Base-by-base conservation (phyloP, 2,113 vertebrate species). In the Melanerpes formicivorus region DNA sequence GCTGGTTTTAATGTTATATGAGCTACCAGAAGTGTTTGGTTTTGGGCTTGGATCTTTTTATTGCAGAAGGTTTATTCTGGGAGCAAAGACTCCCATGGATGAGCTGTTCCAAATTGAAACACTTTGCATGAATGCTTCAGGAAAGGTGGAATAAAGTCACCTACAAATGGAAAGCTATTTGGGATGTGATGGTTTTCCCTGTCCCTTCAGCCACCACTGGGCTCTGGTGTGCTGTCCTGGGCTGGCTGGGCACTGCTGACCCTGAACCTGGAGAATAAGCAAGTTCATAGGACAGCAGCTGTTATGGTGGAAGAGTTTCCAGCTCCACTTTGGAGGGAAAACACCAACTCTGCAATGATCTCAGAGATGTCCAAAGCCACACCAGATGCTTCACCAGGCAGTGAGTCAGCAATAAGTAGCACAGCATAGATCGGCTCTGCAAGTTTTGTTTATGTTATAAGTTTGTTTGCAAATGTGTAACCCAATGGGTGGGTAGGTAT, bases 391-490 rank as follows among this genome's bases (percentile, higher is more conserved):
- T 90, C 63, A 54, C 17, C 23, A 42, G 67, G 52, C 64, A 74
- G n/a, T 42, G 40, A 77, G 32, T 62, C 26, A 77, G 30, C 22
- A 29, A 54, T 73, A 69, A 92, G 50, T 10, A 76, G 72, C 27
- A 37, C 26, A 71, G 52, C 25, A 22, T 59, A 3, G 72, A 55
- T 80, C 63, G 71, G 23, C 30, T 74, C 52, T 80, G 62, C 78
- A 71, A 65, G 29, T 60, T 84, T 50, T 83, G 65, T 90, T 94
- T 85, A 25, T 62, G 4, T 54, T 70, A 29, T 27, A 73, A 40
- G 40, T 70, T 59, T 88, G 76, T 89, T 96, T 95, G 63, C 60
- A 83, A 67, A 77, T 55, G 52, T 21, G 30, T 63, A 59, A 63
- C 30, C 34, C 82, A 56, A 71, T 48, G 18, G 46, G 40, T 64